Evolutionary conservation across 2,113 vertebrate species (phyloP).

Genomic region (Lamprologus callipterus): DNA sequence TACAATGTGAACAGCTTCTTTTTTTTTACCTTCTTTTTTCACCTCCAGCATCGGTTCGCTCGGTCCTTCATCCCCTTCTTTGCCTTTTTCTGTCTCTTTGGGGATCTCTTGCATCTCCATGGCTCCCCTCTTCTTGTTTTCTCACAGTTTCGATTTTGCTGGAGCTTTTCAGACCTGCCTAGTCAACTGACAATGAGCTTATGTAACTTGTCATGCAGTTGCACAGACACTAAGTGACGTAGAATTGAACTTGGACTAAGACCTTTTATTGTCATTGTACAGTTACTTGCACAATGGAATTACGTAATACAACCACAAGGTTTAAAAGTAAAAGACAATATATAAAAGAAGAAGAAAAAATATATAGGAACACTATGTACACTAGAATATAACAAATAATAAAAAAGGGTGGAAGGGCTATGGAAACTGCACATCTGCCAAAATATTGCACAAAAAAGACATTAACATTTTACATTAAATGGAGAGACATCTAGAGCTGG

Average conservation of each 20-base stretch:
- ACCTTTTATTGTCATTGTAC: neutral
- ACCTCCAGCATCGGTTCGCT: neutral
- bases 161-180: neutral
- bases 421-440: neutral
- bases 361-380: neutral
- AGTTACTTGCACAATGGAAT: neutral
- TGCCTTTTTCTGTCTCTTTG: neutral
- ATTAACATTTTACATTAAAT: neutral
- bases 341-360: neutral
- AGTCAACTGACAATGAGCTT: neutral
- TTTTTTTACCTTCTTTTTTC: conserved; percentile 16
- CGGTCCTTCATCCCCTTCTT: neutral
- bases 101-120: conserved; percentile 48
- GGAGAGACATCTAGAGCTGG: neutral
- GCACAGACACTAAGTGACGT: neutral
- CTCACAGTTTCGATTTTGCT: conserved; percentile 21
- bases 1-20: neutral
- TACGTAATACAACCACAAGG: neutral
- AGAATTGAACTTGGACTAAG: neutral
- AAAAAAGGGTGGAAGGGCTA: neutral
- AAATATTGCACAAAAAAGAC: neutral
- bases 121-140: neutral
- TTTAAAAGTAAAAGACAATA: neutral
- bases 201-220: neutral
- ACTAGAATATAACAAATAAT: neutral